Evolutionary conservation across 2,113 vertebrate genomes (phyloP).

Genomic region (Bagarius yarrelli): DNA sequence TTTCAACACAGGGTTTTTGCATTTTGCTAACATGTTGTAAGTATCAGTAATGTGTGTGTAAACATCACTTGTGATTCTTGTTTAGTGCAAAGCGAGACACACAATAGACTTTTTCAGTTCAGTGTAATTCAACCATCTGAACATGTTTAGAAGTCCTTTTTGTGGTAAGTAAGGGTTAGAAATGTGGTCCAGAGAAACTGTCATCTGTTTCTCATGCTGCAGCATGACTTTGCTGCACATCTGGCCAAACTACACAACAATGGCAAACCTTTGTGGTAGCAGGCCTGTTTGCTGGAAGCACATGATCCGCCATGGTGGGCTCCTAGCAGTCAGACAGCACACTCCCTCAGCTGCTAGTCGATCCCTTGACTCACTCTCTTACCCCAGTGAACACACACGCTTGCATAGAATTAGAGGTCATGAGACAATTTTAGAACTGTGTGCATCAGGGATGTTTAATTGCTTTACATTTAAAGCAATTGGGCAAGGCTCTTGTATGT

Average conservation of each 20-base stretch:
- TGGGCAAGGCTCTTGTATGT: slow-evolving; percentile 17
- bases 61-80: slow-evolving; percentile 1
- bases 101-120: slow-evolving; percentile 60
- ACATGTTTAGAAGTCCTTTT: slow-evolving; percentile 57
- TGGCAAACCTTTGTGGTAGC: slow-evolving; percentile 63
- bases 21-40: background rate
- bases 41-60: background rate
- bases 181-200: slow-evolving; percentile 61
- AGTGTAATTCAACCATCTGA: slow-evolving; percentile 66
- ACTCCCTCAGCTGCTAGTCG: slow-evolving; percentile 11
- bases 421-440: slow-evolving; percentile 32
- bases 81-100: slow-evolving; percentile 7
- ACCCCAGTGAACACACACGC: background rate
- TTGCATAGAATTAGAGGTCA: background rate
- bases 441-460: slow-evolving; percentile 35
- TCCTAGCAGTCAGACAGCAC: slow-evolving; percentile 26
- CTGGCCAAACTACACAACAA: slow-evolving; percentile 73
- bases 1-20: background rate
- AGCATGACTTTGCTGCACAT: slow-evolving; percentile 70
- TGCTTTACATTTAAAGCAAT: slow-evolving; percentile 40
- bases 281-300: slow-evolving; percentile 64
- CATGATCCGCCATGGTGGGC: slow-evolving; percentile 48
- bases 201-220: slow-evolving; percentile 70
- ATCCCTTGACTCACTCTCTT: slow-evolving; percentile 5
- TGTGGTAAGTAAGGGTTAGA: slow-evolving; percentile 53